Conservation (phyloP, 2,113 vertebrate genomes). For the Cyanoramphus novaezelandiae region DNA sequence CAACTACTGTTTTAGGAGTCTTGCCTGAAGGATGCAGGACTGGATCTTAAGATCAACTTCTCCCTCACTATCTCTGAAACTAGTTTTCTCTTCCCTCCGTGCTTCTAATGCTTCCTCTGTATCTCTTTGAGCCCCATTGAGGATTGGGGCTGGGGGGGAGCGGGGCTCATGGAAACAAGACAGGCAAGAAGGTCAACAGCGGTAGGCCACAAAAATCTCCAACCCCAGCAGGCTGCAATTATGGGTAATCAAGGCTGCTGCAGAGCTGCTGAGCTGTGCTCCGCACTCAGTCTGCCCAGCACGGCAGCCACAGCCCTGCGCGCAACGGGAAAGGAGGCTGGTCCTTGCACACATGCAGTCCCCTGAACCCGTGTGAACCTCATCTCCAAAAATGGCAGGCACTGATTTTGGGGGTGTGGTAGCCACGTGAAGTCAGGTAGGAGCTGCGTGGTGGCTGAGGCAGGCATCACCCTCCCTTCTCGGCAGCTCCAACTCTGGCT, state of each 20-base stretch:
- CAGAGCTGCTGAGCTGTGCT: constrained; percentile 47
- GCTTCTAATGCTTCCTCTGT: neutral
- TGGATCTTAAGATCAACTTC: neutral
- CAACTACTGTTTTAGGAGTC: neutral
- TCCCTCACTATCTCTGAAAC: neutral
- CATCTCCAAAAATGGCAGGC: neutral
- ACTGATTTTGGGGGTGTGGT: neutral
- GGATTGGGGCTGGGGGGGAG: accelerated
- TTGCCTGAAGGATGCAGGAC: neutral
- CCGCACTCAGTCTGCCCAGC: neutral
- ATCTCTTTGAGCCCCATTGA: neutral
- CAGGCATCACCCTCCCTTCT: neutral
- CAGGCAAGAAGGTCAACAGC: neutral
- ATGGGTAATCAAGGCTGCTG: neutral
- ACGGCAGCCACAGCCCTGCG: neutral
- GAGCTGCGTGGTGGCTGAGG: neutral
- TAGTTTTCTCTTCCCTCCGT: neutral
- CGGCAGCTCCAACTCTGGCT: neutral
- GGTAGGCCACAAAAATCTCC: constrained; percentile 37
- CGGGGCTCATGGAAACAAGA: neutral
- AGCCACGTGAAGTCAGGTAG: neutral
- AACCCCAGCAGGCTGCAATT: neutral
- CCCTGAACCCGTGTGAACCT: neutral
- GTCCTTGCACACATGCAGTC: neutral
- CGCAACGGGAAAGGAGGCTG: neutral